These are phyloP conservation scores for Sebastes dallii DNA, from an alignment of 2,797 vertebrate genomes.

Conservation along the genomic window DNA sequence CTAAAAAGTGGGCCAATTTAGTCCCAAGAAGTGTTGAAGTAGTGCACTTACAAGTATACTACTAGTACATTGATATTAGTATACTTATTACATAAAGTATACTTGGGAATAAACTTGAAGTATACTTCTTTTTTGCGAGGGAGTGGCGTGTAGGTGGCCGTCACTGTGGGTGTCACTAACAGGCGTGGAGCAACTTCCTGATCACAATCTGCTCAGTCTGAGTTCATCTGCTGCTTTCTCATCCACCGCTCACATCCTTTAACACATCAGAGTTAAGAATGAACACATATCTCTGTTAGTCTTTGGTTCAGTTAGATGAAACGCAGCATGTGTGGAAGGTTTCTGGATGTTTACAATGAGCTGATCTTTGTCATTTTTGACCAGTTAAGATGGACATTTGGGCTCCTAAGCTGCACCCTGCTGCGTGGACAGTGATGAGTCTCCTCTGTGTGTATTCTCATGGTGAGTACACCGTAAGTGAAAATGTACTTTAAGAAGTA, in stretches of 20 bases:
- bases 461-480: slow-evolving; percentile 31
- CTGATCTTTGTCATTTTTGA: neutral
- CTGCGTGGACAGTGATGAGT: neutral
- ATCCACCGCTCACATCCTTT: neutral
- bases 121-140: too few species aligned
- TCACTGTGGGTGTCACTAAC: neutral
- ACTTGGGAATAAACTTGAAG: too few species aligned
- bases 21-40: too few species aligned
- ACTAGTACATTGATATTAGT: too few species aligned
- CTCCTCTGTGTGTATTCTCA: neutral
- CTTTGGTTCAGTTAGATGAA: neutral
- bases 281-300: neutral
- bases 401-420: neutral
- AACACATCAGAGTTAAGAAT: neutral
- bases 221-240: neutral
- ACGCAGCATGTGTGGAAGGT: too few species aligned
- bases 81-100: too few species aligned
- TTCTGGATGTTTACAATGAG: neutral
- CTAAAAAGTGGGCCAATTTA: too few species aligned
- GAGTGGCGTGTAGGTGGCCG: too few species aligned
- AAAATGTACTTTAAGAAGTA: neutral
- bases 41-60: too few species aligned
- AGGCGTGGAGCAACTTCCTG: slow-evolving; percentile 26
- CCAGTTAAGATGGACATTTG: slow-evolving; percentile 12
- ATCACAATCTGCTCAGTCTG: too few species aligned